These are phyloP conservation scores for Phodopus roborovskii DNA, from an alignment of 2,113 vertebrate species.

Conservation along the genomic window DNA sequence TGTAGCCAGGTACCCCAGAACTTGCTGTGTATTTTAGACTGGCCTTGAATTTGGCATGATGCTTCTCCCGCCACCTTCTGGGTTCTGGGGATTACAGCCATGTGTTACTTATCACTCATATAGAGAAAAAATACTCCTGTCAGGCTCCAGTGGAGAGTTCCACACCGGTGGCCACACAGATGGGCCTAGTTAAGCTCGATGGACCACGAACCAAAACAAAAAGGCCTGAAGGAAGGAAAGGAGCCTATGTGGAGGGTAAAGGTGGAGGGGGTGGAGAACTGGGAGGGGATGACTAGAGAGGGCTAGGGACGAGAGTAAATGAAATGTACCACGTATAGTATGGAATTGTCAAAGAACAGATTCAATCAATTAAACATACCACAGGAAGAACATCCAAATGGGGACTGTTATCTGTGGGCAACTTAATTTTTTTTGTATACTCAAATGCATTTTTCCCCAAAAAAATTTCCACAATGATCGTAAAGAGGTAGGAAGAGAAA, in stretches of 20 bases:
- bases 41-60: background rate
- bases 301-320: background rate
- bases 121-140: background rate
- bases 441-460: constrained; percentile 18
- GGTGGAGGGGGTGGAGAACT: too few relatives aligned
- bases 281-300: background rate
- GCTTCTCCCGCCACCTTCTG: background rate
- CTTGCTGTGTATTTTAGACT: background rate
- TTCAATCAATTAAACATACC: background rate
- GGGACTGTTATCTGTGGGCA: background rate
- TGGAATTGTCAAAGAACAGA: background rate
- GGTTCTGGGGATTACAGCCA: background rate
- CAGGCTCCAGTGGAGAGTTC: background rate
- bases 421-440: background rate
- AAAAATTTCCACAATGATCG: constrained; percentile 36
- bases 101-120: background rate
- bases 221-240: background rate
- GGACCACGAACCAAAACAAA: background rate
- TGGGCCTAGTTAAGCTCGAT: background rate
- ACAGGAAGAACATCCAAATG: background rate
- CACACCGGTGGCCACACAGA: background rate
- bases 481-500: background rate
- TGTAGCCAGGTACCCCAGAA: background rate
- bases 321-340: background rate
- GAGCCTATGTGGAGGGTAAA: background rate